A percentile compares a stretch with the other conserved stretches of the same genome.
These are phyloP conservation scores for Muntiacus reevesi DNA, from an alignment of 2,113 vertebrate species.

Conservation along the genomic window DNA sequence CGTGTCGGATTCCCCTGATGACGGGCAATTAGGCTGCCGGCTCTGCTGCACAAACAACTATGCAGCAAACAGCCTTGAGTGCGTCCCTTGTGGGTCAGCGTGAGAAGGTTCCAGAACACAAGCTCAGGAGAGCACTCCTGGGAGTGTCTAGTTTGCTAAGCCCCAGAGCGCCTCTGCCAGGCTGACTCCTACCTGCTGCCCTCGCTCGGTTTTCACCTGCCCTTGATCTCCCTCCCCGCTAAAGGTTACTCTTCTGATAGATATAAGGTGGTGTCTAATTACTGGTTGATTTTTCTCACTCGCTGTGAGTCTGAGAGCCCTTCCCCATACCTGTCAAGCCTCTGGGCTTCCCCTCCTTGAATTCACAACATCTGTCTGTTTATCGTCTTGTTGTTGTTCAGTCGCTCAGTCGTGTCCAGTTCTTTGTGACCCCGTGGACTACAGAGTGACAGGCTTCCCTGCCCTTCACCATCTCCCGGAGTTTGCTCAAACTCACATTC, in stretches of 20 bases:
- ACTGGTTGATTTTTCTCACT: background rate
- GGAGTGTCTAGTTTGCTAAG: background rate
- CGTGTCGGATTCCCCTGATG: background rate
- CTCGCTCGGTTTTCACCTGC: accelerated
- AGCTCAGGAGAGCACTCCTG: background rate
- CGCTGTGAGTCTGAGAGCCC: accelerated
- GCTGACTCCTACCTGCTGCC: background rate
- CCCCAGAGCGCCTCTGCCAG: background rate
- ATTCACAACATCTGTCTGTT: background rate
- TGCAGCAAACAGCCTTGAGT: background rate
- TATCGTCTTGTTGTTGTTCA: background rate
- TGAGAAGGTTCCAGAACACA: background rate
- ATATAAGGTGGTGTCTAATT: background rate
- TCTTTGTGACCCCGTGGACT: background rate
- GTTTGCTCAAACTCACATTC: background rate
- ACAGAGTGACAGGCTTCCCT: background rate
- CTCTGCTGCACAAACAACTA: background rate
- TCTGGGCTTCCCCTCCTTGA: background rate
- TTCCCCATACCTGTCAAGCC: background rate
- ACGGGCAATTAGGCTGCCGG: background rate
- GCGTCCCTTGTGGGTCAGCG: background rate
- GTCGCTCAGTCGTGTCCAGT: background rate
- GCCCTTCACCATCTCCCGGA: background rate
- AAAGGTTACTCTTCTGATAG: accelerated
- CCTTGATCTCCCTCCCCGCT: background rate